Evolutionary conservation across 2,113 vertebrate species (phyloP).

Genomic region (Cavia porcellus): DNA sequence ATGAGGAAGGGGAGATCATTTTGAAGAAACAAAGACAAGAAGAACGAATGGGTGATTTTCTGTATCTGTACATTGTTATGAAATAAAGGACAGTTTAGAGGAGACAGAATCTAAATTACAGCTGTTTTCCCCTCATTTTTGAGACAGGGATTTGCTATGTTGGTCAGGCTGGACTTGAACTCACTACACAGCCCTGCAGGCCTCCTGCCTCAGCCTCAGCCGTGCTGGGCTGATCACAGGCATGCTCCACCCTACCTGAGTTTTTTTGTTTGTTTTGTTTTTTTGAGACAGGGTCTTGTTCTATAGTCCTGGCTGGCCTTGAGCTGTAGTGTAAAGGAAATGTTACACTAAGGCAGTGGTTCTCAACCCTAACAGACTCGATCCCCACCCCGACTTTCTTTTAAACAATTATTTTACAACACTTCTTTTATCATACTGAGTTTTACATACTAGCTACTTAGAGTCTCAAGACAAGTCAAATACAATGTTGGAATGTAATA

Average conservation of each 20-base stretch:
- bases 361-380: conserved; percentile 12
- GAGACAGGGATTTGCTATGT: background rate
- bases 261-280: background rate
- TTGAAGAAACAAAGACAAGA: background rate
- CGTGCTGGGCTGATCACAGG: background rate
- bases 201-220: background rate
- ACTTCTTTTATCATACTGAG: background rate
- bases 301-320: background rate
- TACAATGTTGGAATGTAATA: background rate
- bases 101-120: background rate
- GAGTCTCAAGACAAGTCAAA: background rate
- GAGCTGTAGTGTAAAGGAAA: background rate
- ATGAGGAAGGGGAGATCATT: background rate
- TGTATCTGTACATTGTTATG: background rate
- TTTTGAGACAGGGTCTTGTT: background rate
- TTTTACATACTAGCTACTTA: background rate
- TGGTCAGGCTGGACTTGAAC: background rate
- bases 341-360: background rate
- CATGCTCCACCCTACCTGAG: background rate
- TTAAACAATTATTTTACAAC: background rate
- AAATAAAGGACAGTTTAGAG: conserved; percentile 16
- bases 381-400: background rate
- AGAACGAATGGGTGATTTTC: background rate
- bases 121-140: background rate
- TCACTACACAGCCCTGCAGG: background rate